Percentiles rank a stretch among this genome's conserved stretches.
These are phyloP conservation scores for Tauraco erythrolophus DNA, from an alignment of 2,113 vertebrate genomes.

Conservation along the genomic window DNA sequence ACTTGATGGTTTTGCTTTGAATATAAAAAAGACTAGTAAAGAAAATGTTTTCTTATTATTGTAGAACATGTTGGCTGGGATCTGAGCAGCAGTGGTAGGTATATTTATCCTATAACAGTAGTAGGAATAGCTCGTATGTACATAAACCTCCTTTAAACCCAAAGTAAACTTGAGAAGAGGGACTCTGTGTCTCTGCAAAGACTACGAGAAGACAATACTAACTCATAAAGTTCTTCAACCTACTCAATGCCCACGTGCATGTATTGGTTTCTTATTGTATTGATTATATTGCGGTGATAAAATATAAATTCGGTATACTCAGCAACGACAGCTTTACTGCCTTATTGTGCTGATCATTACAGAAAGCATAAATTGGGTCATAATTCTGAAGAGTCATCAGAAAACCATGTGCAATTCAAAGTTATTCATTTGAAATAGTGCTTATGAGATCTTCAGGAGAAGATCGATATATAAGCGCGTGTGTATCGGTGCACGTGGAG, in stretches of 20 bases:
- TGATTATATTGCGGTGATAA: conserved; percentile 64
- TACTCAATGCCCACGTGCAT: background rate
- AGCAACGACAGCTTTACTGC: conserved; percentile 63
- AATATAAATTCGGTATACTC: conserved; percentile 68
- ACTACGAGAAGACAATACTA: background rate
- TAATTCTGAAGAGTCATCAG: conserved; percentile 73
- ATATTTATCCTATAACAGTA: conserved; percentile 17
- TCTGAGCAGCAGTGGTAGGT: background rate
- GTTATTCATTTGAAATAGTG: conserved; percentile 53
- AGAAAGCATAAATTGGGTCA: conserved; percentile 67
- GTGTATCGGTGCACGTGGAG: rapidly evolving
- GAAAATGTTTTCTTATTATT: conserved; percentile 38
- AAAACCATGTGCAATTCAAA: conserved; percentile 42
- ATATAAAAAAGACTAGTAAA: conserved; percentile 23
- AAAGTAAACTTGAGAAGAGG: background rate
- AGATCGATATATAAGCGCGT: background rate
- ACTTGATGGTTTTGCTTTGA: background rate
- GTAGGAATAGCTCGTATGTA: background rate
- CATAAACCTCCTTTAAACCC: background rate
- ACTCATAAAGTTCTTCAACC: background rate
- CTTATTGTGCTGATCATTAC: conserved; percentile 76
- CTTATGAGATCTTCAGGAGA: conserved; percentile 48
- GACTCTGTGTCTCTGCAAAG: background rate
- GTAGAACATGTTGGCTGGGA: background rate
- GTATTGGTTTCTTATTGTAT: conserved; percentile 67